Conservation (phyloP, 1,140 invertebrate species). For the Pseudomyrmex gracilis region DNA sequence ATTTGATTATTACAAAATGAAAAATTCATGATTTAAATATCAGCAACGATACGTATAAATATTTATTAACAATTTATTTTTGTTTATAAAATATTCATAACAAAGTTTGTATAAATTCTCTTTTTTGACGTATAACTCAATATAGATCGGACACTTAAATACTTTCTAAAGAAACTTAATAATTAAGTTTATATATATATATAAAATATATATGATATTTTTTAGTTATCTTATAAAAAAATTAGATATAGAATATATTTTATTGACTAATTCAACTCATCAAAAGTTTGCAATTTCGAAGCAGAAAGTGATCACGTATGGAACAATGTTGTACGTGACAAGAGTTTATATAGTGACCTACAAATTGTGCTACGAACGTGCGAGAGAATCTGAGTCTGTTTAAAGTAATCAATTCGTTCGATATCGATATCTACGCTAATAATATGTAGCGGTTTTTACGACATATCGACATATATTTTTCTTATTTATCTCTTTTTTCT, state of each 20-base stretch:
- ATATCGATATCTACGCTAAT: not conserved
- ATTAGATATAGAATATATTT: not conserved
- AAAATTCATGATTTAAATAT: too few relatives aligned
- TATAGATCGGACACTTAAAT: too few relatives aligned
- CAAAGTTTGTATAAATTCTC: too few relatives aligned
- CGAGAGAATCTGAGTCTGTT: not conserved
- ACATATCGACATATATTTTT: not conserved
- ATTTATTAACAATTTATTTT: too few relatives aligned
- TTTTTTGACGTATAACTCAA: too few relatives aligned
- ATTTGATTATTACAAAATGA: too few relatives aligned
- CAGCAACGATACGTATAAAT: too few relatives aligned
- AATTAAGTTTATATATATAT: too few relatives aligned
- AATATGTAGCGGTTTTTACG: not conserved
- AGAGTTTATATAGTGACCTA: slow-evolving; percentile 18
- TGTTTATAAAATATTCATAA: too few relatives aligned
- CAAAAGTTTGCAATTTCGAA: slow-evolving; percentile 32
- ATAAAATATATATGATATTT: not conserved
- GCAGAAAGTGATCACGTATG: slow-evolving; percentile 20
- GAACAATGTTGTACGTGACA: slow-evolving; percentile 29
- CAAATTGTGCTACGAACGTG: slow-evolving; percentile 17
- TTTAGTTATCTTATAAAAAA: not conserved
- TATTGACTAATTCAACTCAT: not conserved
- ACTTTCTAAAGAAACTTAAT: too few relatives aligned
- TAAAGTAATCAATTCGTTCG: not conserved
- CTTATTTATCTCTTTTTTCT: not conserved